Evolutionary conservation across 2,797 vertebrate genomes (phyloP), one percentile per base, ranked within the genome.

Genomic region (Acanthiza pusilla): DNA sequence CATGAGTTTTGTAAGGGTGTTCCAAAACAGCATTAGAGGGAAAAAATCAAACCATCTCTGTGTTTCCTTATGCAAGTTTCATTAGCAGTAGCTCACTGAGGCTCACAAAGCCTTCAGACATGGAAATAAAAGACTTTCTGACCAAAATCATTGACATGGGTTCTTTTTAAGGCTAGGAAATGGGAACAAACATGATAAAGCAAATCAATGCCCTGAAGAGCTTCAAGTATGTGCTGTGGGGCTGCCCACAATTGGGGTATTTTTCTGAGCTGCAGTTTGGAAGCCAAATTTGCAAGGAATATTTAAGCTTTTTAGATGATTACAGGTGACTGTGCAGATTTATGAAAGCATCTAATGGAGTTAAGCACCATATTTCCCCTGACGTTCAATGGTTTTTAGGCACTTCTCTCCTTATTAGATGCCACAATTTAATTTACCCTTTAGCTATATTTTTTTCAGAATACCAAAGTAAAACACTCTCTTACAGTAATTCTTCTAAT

Each of bases 291-390:
- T 89, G 18, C 20, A 74, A 79, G 54, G 53, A 85, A 57, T 43
- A 34, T 67, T 79, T 85, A 86, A 71, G 45, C 15, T 84, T 88
- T 86, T 88, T 79, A 77, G 57, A 71, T 65, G 14, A 80, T 83
- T 74, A 54, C 27, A 77, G 65, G 63, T 89, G 72, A 71, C 57
- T 67, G 8, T 51, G 38, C 14, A 82, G 53, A 63, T 74, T 91
- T 91, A 74, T 85, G 78, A 81, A 86, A 85, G 20, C 10, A 13
- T 76, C 57, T 92, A 92, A 85, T 40, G 42, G 48, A 91, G 48
- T 86, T 73, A 95, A 67, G 38, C 43, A 79, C 40, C 54, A 83
- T 72, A 85, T 72, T 94, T 85, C 23, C 32, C 58, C 30, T 34
- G 21, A 72, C 0, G 0, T 53, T 77, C 47, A 62, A 11, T 1